Evolutionary conservation across 2,797 vertebrate genomes (phyloP), one percentile per base, ranked within the genome.

Genomic region (Spinus olivaceus): DNA sequence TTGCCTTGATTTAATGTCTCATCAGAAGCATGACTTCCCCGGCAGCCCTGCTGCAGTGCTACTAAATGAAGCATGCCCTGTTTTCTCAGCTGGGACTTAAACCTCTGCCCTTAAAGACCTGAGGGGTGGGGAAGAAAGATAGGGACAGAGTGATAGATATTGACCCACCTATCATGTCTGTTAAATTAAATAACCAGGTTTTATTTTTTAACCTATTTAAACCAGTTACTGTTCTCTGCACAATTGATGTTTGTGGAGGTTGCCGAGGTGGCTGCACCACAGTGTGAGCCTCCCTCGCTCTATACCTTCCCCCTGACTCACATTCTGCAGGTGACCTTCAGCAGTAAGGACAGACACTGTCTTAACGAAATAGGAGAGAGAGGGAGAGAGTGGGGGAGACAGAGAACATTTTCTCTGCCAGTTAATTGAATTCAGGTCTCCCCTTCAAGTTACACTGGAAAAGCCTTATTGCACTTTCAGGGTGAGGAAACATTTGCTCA

Each of bases 1-100:
- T 97, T 98, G 95, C 95, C 93, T 98, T 97, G 97, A 98, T 98
- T 98, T 98, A 98, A 97, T 94, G 92, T 97, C 96, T 97, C 97
- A 96, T 97, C 97, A 97, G 87, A 96, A 97, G 82, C 90, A 86
- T 93, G 95, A 94, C 94, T 97, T 81, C 93, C 88, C 87, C 30
- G 12, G 90, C 83, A 96, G 88, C 76, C 84, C 76, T 92, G 86
- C 89, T 94, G 92, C 6, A 1, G 71, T 65, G 77, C 94, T 92
- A 96, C 90, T 97, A 97, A 98, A 98, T 97, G 97, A 97, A 97
- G 95, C 96, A 94, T 97, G 95, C 82, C 95, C 10, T 94, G 17
- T 96, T 97, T 96, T 91, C 94, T 97, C 91, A 96, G 94, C 92
- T 96, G 81, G 90, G 91, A 96, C 94, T 96, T 96, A 97, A 97